Conservation (phyloP, 2,797 vertebrate genomes). For the Florisuga fusca region DNA sequence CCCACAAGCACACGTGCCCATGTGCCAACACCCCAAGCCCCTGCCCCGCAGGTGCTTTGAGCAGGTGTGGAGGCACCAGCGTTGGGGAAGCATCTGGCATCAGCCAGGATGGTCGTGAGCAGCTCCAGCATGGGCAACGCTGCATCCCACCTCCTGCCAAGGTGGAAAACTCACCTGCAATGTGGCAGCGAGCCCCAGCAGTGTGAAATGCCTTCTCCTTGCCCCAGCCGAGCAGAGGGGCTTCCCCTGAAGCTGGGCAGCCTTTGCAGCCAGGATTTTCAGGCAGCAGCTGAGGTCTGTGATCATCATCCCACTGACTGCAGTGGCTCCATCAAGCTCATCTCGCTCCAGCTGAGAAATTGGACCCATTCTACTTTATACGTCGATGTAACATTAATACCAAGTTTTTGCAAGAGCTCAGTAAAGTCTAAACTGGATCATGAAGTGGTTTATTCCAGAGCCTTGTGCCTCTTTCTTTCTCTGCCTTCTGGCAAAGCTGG, state of each 20-base stretch:
- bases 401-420: conserved; percentile 68
- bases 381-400: conserved; percentile 59
- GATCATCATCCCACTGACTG: conserved; percentile 17
- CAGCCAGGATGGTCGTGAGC: not conserved
- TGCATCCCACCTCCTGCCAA: not conserved
- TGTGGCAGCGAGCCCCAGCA: not conserved
- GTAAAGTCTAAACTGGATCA: conserved; percentile 60
- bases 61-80: rapidly evolving
- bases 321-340: conserved; percentile 52
- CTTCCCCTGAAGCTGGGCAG: not conserved
- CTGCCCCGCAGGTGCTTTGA: not conserved
- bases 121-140: not conserved
- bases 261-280: not conserved
- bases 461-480: not conserved
- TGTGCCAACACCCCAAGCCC: not conserved
- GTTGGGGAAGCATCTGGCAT: not conserved
- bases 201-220: not conserved
- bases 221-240: not conserved
- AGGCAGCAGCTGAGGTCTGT: conserved; percentile 20
- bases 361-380: conserved; percentile 55
- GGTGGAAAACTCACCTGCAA: not conserved
- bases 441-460: conserved; percentile 16
- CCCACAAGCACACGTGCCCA: not conserved
- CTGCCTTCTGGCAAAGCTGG: not conserved
- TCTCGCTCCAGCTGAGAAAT: conserved; percentile 56